Conservation (phyloP, 2,797 vertebrate species). For the Myioborus melanocephalus region DNA sequence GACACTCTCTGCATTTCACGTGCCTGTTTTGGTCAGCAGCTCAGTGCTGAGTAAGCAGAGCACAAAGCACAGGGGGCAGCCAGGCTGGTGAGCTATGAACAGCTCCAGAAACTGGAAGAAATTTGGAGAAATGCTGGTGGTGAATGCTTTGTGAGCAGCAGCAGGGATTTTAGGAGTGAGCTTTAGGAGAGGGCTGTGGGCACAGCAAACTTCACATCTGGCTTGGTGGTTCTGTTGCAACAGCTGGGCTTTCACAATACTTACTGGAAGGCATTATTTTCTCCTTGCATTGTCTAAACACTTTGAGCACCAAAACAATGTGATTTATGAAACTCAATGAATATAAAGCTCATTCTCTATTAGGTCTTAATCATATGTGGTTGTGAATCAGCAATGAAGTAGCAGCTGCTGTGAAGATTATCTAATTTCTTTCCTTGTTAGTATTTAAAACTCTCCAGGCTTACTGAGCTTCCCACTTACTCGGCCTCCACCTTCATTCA, state of each 20-base stretch:
- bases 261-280: slow-evolving; percentile 48
- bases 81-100: background rate
- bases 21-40: background rate
- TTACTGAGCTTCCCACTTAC: slow-evolving; percentile 8
- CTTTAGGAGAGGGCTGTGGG: background rate
- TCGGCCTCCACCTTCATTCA: slow-evolving; percentile 15
- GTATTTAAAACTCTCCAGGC: slow-evolving; percentile 18
- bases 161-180: background rate
- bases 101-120: background rate
- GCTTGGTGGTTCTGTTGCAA: background rate
- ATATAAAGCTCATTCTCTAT: background rate
- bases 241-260: slow-evolving; percentile 34
- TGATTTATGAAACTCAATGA: slow-evolving; percentile 8
- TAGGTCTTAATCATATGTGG: background rate
- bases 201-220: background rate
- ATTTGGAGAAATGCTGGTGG: background rate
- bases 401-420: background rate
- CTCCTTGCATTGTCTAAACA: slow-evolving; percentile 23
- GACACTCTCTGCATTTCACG: background rate
- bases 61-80: background rate
- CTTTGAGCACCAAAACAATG: slow-evolving; percentile 7
- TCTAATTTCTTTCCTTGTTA: slow-evolving; percentile 27
- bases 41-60: background rate
- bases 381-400: slow-evolving; percentile 17
- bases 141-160: background rate